Conservation (phyloP, 2,888 invertebrate species). For the Pterostichus madidus region DNA sequence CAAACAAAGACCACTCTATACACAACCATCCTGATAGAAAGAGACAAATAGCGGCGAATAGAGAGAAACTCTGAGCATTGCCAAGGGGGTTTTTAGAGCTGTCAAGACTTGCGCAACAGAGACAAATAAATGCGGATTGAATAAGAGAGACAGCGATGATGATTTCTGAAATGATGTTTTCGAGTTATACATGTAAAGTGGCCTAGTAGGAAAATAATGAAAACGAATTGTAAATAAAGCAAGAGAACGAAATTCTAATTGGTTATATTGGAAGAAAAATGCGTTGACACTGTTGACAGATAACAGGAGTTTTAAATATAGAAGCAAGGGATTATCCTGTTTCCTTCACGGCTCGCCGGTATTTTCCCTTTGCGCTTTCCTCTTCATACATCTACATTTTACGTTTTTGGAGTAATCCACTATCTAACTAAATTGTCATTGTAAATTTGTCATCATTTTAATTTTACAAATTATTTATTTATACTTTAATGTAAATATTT, state of each 20-base stretch:
- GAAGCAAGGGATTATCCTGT: no score
- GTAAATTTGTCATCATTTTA: no score
- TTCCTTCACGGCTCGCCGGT: no score
- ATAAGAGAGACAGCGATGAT: constrained; percentile 56
- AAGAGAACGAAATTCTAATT: constrained; percentile 24
- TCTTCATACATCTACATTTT: no score
- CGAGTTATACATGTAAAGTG: constrained; percentile 42
- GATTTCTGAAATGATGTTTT: constrained; percentile 48
- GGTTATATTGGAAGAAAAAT: constrained; percentile 1
- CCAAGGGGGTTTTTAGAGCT: constrained; percentile 66
- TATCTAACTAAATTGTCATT: no score
- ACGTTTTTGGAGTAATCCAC: no score
- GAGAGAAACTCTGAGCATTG: constrained; percentile 61
- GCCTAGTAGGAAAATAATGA: constrained; percentile 26
- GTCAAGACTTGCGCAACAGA: constrained; percentile 64
- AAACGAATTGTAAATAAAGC: constrained; percentile 48
- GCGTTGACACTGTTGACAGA: no score
- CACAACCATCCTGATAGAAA: neutral
- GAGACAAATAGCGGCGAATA: constrained; percentile 7
- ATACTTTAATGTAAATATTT: no score
- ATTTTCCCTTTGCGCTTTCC: no score
- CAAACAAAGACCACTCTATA: constrained; percentile 19
- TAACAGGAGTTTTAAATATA: no score
- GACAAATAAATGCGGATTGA: constrained; percentile 57
- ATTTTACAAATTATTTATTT: no score